phyloP scores from a whole-genome alignment of 2,797 vertebrate genomes.

The Poeciliopsis infans region DNA sequence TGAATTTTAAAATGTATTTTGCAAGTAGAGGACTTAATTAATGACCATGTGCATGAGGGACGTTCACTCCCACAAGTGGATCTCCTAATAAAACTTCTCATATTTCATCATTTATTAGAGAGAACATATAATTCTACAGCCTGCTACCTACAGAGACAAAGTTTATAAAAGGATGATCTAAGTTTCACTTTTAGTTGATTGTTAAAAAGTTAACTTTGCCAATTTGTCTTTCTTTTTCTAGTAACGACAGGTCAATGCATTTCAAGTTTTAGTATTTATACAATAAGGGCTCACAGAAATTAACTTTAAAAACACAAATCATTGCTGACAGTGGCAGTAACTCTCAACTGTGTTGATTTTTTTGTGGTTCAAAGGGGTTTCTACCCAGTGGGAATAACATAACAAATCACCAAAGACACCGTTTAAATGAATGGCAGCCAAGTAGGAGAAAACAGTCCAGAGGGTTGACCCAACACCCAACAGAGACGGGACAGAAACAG shows the following conservation, averaged over 20 bases:
- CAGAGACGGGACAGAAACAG: slow-evolving; percentile 43
- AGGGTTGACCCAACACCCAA: slow-evolving; percentile 44
- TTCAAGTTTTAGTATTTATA: background rate
- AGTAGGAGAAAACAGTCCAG: slow-evolving; percentile 36
- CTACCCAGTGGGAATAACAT: slow-evolving; percentile 6
- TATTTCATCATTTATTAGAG: slow-evolving; percentile 50
- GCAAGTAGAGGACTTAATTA: slow-evolving; percentile 50
- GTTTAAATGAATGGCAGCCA: slow-evolving; percentile 34
- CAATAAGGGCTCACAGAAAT: background rate
- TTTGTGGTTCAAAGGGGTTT: background rate
- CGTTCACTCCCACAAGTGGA: slow-evolving; percentile 28
- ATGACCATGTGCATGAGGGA: slow-evolving; percentile 42
- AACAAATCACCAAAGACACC: slow-evolving; percentile 23
- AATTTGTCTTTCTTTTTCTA: slow-evolving; percentile 12
- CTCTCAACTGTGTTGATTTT: background rate
- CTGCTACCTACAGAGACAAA: slow-evolving; percentile 5
- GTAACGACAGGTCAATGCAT: background rate
- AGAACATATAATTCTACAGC: slow-evolving; percentile 17
- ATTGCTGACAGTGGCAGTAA: slow-evolving; percentile 1
- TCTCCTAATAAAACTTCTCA: slow-evolving; percentile 40
- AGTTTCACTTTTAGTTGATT: slow-evolving; percentile 2
- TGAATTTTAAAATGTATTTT: slow-evolving; percentile 52
- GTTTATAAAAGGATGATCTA: background rate
- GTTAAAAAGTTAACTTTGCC: slow-evolving; percentile 1
- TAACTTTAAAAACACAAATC: slow-evolving; percentile 3